These are phyloP conservation scores for Zophobas morio DNA, from an alignment of 1,140 invertebrate genomes.

Conservation along the genomic window DNA sequence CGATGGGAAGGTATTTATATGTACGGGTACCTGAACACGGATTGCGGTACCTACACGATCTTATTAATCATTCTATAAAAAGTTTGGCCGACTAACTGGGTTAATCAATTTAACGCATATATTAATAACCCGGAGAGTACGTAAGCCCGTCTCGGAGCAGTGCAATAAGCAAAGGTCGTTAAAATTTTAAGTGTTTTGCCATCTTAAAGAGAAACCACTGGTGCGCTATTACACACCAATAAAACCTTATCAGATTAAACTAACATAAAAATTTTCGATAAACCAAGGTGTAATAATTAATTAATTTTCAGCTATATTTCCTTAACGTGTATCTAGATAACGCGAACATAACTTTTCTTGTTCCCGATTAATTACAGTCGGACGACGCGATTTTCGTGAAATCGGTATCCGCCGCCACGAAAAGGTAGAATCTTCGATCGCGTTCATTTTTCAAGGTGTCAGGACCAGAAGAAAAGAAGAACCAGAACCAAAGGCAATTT, in stretches of 20 bases:
- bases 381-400: conserved; percentile 7
- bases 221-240: conserved; percentile 15
- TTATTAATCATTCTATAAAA: conserved; percentile 42
- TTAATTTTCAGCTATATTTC: conserved; percentile 21
- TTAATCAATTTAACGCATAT: conserved; percentile 39
- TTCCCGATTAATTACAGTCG: conserved; percentile 3
- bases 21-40: conserved; percentile 24
- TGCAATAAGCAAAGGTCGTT: conserved; percentile 8
- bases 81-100: conserved; percentile 31
- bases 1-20: conserved; percentile 37
- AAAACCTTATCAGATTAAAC: conserved; percentile 34
- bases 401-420: background rate
- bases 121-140: conserved; percentile 12
- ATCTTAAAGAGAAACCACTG: conserved; percentile 8
- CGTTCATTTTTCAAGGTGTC: conserved; percentile 36
- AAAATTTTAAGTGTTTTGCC: conserved; percentile 17
- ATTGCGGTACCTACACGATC: conserved; percentile 29
- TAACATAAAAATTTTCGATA: conserved; percentile 33
- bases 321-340: conserved; percentile 11
- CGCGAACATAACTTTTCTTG: conserved; percentile 2
- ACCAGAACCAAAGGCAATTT: conserved; percentile 32
- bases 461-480: conserved; percentile 24
- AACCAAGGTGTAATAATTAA: conserved; percentile 32
- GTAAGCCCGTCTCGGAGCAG: background rate
- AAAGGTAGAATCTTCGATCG: conserved; percentile 14